A percentile compares a stretch with the other conserved stretches of the same genome.
Evolutionary conservation across 2,888 invertebrate genomes (phyloP).

Genomic region (Hermaeophaga mercurialis): DNA sequence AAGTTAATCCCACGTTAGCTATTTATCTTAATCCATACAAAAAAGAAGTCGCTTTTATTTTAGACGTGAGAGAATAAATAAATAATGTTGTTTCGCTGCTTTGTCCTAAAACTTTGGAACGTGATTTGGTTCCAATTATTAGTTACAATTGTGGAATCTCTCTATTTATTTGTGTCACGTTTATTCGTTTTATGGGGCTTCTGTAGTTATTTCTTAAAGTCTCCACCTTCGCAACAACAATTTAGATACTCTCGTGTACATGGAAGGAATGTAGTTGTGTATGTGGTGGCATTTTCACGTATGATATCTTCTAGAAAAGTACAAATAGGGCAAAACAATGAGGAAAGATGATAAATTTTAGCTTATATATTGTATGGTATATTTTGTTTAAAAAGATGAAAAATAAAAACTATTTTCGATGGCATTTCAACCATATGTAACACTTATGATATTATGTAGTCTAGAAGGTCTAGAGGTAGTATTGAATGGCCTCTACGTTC

Average conservation of each 20-base stretch:
- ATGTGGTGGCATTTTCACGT: too few species aligned
- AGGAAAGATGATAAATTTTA: too few species aligned
- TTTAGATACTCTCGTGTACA: slow-evolving; percentile 1
- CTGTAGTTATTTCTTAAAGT: slow-evolving; percentile 5
- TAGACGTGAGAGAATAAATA: slow-evolving; percentile 7
- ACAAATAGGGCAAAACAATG: too few species aligned
- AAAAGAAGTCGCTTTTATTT: not conserved
- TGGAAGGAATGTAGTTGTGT: too few species aligned
- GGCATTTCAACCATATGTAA: too few species aligned
- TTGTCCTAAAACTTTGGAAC: slow-evolving; percentile 11
- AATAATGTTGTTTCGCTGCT: not conserved
- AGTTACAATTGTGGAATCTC: slow-evolving; percentile 14
- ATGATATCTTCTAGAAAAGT: too few species aligned
- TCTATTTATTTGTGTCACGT: slow-evolving; percentile 13
- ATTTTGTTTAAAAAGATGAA: too few species aligned
- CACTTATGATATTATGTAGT: too few species aligned
- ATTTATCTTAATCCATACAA: slow-evolving; percentile 1
- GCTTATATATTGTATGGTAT: too few species aligned
- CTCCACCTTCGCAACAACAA: slow-evolving; percentile 1
- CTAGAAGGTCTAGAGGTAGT: too few species aligned
- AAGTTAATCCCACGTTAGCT: not conserved
- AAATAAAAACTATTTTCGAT: too few species aligned
- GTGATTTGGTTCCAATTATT: slow-evolving; percentile 17
- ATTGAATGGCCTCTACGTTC: too few species aligned
- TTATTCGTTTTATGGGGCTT: slow-evolving; percentile 9